Evolutionary conservation across 2,797 vertebrate genomes (phyloP), one percentile per base, ranked within the genome.

Genomic region (Cynodonichthys magdalenae): DNA sequence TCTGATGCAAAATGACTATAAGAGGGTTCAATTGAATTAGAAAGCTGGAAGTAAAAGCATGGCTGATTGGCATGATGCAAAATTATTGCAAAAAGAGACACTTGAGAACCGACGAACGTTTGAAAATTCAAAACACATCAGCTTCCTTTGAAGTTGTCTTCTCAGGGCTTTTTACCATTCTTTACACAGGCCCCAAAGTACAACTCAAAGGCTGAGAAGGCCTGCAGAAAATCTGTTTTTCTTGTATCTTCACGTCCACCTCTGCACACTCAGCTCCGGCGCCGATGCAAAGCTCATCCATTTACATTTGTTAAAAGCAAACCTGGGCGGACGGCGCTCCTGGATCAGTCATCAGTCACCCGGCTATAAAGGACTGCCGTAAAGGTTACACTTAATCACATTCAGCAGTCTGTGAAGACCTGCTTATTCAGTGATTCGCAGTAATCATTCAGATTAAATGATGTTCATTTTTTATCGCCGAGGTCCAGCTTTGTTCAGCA

Each of bases 401-500:
- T 59, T 70, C 67, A 67, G 70, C 77, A 77, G 45, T 75, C 69
- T 17, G 49, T 31, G 47, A 58, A 74, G 63, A 71, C 29, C 49
- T 73, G 74, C 63, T 76, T 79, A 69, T 80, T 72, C 75, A 74
- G 53, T 76, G 18, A 50, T 55, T 76, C 59, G 45, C 56, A 42
- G 41, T 67, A 44, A 70, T 59, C 45, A 48, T 75, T 73, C 50
- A 76, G 52, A 74, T 47, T 28, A 53, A 50, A 69, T 28, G 36
- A 36, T 28, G 66, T 53, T 69, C 36, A 69, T 58, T 67, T 49
- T 74, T 55, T 44, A 63, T 66, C 44, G 63, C 3, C 27, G 41
- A 11, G 0, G n/a, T 29, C 57, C 28, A 52, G 20, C 39, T 59
- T 42, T 27, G 39, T 19, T 10, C 49, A 48, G 53, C 55, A 74